Base-by-base conservation (phyloP, 1,140 invertebrate species). In the Aphidius gifuensis region DNA sequence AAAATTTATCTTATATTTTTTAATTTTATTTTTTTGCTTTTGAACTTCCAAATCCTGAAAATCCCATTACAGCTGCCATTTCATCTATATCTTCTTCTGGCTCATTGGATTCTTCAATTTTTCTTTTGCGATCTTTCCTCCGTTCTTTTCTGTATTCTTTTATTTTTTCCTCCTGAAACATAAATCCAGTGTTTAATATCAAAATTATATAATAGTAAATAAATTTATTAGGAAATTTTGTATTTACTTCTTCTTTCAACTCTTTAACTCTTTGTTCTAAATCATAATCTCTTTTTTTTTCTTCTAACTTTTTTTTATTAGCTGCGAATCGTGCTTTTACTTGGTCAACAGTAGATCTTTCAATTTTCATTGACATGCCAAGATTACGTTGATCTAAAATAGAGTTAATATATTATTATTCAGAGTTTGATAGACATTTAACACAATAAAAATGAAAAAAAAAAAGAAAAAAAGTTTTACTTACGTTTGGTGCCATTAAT, bases 341-440 rank as follows among this genome's bases (percentile, higher is more conserved):
- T 81, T 99, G 94, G 66, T 99, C 96, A 53, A 99, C 82, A 32
- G 92, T 89, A 61, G 96, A 98, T 68, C 96, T 84, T 81, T 99
- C 96, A 58, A 99, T 91, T 80, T 94, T 92, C 97, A 99, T 99
- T 9, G 96, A 98, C 96, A 99, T 99, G 23, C 97, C 97, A 75
- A 98, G 82, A 85, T 98, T 98, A 66, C 96, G 84, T 82, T 99
- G 97, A 90, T 99, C 89, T 91, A 64, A 61, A 75, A 71, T 67
- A 50, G 59, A 75, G 23, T 32, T 68, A 71, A 69, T 64, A 64
- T 48, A 11, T n/a, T 7, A 64, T 70, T 23, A 60, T 56, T 45
- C 40, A 53, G 46, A 38, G 38, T 11, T 56, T 44, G 46, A 42
- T 3, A 5, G 54, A 51, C 3, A 11, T 44, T 60, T 44, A 45